These are phyloP conservation scores for Rutilus rutilus DNA, from an alignment of 2,113 vertebrate genomes.

Conservation along the genomic window DNA sequence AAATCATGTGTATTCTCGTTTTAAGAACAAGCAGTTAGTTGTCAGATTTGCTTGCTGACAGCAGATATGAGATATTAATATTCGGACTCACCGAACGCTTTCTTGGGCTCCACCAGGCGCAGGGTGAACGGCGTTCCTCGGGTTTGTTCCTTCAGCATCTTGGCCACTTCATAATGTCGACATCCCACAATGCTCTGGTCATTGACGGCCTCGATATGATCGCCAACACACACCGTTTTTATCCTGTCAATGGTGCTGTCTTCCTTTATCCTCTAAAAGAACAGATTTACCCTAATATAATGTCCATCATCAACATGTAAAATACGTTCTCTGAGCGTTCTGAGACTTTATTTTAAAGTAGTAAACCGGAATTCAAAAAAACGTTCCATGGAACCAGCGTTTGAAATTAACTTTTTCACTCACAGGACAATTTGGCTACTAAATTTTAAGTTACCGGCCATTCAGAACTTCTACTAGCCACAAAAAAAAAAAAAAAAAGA, in stretches of 20 bases:
- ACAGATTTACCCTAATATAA: neutral
- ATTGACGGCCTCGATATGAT: slow-evolving; percentile 97
- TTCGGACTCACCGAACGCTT: slow-evolving; percentile 88
- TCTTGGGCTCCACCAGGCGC: slow-evolving; percentile 90
- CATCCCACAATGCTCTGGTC: slow-evolving; percentile 97
- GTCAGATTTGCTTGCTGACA: neutral
- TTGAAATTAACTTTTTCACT: too few species aligned
- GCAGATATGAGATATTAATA: neutral
- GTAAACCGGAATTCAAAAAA: too few species aligned
- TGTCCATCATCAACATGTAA: too few species aligned
- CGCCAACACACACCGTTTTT: slow-evolving; percentile 86
- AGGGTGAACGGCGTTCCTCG: slow-evolving; percentile 89
- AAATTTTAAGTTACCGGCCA: too few species aligned
- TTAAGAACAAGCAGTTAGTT: too few species aligned
- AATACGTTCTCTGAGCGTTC: too few species aligned
- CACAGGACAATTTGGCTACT: too few species aligned
- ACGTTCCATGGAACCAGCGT: too few species aligned
- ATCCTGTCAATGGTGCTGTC: slow-evolving; percentile 90
- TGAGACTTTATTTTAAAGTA: too few species aligned
- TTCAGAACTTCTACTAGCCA: too few species aligned
- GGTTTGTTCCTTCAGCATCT: slow-evolving; percentile 94
- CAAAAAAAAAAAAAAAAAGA: too few species aligned
- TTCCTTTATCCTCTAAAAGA: slow-evolving; percentile 90
- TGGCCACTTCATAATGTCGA: slow-evolving; percentile 96
- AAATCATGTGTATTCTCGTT: too few species aligned